A percentile compares a stretch with the other conserved stretches of the same genome.
phyloP scores from a whole-genome alignment of 2,888 invertebrate genomes.

The Aproaerema taeniolella region DNA sequence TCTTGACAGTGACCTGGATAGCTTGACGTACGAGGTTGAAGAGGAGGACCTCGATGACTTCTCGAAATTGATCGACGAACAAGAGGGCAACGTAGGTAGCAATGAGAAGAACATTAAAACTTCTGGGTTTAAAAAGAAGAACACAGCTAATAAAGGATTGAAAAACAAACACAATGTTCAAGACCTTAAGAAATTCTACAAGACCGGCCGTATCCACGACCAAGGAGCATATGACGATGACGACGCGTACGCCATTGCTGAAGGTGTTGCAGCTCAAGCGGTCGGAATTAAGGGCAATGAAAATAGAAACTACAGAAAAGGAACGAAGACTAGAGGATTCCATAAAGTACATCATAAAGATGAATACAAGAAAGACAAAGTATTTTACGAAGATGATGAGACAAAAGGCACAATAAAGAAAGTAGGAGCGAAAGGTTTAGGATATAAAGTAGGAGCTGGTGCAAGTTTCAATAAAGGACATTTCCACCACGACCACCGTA shows the following conservation, averaged over 20 bases:
- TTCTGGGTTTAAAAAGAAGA: conserved; percentile 48
- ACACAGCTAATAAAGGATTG: conserved; percentile 37
- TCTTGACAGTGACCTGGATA: conserved; percentile 45
- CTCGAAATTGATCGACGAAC: conserved; percentile 39
- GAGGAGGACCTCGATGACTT: conserved; percentile 51
- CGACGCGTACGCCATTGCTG: conserved; percentile 52
- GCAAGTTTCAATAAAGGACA: conserved; percentile 53
- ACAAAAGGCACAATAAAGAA: conserved; percentile 69
- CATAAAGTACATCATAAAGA: conserved; percentile 78
- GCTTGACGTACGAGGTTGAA: conserved; percentile 49
- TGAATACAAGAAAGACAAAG: conserved; percentile 78
- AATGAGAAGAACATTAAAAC: conserved; percentile 32
- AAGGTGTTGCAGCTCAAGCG: conserved; percentile 51
- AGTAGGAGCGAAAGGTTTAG: conserved; percentile 66
- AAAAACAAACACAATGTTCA: conserved; percentile 43
- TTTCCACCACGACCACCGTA: conserved; percentile 55
- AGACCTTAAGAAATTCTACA: conserved; percentile 51
- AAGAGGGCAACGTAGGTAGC: conserved; percentile 19
- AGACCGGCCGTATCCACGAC: conserved; percentile 40
- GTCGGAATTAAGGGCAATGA: conserved; percentile 58
- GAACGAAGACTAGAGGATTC: conserved; percentile 75
- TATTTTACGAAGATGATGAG: conserved; percentile 76
- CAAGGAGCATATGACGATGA: conserved; percentile 51
- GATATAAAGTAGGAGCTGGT: conserved; percentile 60
- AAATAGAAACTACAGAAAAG: conserved; percentile 71